Evolutionary conservation across 2,888 invertebrate species (phyloP), one percentile per base, ranked within the genome.

Genomic region (Chrysodeixis includens): DNA sequence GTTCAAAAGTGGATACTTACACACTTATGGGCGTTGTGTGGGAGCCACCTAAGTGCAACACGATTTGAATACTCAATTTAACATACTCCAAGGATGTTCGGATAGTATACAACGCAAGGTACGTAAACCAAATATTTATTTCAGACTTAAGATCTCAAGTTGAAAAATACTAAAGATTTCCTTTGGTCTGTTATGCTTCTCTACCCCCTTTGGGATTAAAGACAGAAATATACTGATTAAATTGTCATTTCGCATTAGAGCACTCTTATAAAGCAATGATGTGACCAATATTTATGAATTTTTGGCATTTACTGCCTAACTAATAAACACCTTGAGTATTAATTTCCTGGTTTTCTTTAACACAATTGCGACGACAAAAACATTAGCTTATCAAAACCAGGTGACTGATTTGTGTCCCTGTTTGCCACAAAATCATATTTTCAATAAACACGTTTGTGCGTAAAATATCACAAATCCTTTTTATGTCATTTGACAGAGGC

Each of bases 21-120:
- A 6, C 35, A 35, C 16, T 71, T 63, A 58, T 55, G 26, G 60
- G 55, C 57, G 57, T 22, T 20, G 32, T 44, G 76, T 71, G 62
- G 66, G 76, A 26, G 56, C 40, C 20, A 56, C 14, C 9, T 49
- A 56, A 16, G 8, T 30, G 65, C 49, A 60, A 58, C 18, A 32
- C 40, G 61, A 71, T 71, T 70, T 70, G 59, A 12, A 51, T 26
- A 26, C 30, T 30, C 56, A 71, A 71, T 71, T 76, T 6, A 57
- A 40, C 40, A 6, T n/a, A 40, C 6, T 40, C 35, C 40, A 40
- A 40, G 40, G n/a, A 10, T 35, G n/a, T n/a, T 6, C n/a, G 40
- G 40, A n/a, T 40, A n/a, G 40, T 14, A n/a, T 40, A 40, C n/a
- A 6, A 40, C n/a, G 40, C 40, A 40, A 40, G n/a, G 7, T 40